Base-by-base conservation (phyloP, 2,888 invertebrate genomes). In the Hemicrepidius hirtus region DNA sequence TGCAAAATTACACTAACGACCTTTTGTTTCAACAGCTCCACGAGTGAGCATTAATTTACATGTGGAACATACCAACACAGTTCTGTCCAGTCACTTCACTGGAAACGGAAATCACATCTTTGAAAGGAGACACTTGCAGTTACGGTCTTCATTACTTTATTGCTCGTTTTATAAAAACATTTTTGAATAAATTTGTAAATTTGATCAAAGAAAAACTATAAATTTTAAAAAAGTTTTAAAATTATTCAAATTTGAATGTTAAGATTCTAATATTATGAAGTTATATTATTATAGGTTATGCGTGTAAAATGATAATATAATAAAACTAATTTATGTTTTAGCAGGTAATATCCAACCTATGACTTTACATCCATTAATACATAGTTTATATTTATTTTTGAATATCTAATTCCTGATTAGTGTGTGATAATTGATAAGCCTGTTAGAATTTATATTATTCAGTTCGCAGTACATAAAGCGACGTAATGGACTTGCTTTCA, bases 1-100 rank as follows among this genome's bases (percentile, higher is more conserved):
- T 57, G 62, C 62, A 71, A 24, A 63, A 71, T 71, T 71, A 67
- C 71, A 60, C 66, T 71, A 59, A 71, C 71, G 64, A 71, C 66
- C 70, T 70, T 66, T 69, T 69, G 69, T 74, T 67, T 67, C 63
- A 67, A 67, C 70, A 74, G 65, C 40, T 64, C 24, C 40, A 41
- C 62, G 68, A 70, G 74, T 70, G 65, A 67, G 63, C 67, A 67
- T 59, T 74, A 69, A 70, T 73, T 73, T 73, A 64, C 73, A 72
- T 60, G 60, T 62, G 53, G 44, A 55, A 62, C 46, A 71, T 59
- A 49, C 49, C 44, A 66, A 55, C 44, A 55, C 50, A 41, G 37
- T 41, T 60, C 46, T 32, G 63, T 46, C 63, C 63, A 63, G 49
- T 28, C 32, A n/a, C 32, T 28, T 20, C 24, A 63, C 24, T 20